A percentile compares a stretch with the other conserved stretches of the same genome.
Evolutionary conservation across 2,888 invertebrate genomes (phyloP).

Genomic region (Tetragnatha montana): DNA sequence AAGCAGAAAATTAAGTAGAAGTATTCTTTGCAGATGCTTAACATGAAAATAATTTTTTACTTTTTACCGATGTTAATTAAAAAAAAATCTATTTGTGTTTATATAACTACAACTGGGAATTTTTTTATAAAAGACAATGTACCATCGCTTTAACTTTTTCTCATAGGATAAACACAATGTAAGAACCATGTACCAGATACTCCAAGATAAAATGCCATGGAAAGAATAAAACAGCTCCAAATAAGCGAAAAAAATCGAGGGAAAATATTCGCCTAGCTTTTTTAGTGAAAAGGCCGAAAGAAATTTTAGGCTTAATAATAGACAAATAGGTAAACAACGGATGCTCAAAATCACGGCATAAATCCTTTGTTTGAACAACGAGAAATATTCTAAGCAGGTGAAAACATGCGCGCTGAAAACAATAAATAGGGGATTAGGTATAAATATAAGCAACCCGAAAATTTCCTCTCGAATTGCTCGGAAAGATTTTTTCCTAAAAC

Average conservation of each 20-base stretch:
- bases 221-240: neutral
- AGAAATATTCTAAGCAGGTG: neutral
- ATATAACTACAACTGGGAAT: too few species aligned
- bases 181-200: neutral
- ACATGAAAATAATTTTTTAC: too few species aligned
- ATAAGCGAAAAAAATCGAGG: neutral
- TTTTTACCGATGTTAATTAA: too few species aligned
- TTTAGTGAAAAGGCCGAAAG: neutral
- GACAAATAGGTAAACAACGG: neutral
- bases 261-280: neutral
- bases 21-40: too few species aligned
- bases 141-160: too few species aligned
- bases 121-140: too few species aligned
- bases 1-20: too few species aligned
- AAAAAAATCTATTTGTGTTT: too few species aligned
- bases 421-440: neutral
- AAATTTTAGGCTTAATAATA: neutral
- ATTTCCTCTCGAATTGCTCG: neutral
- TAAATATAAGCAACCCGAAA: neutral
- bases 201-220: too few species aligned
- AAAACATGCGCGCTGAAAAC: neutral
- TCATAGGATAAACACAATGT: neutral
- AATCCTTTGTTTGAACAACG: neutral
- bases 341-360: neutral
- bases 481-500: neutral